Base-by-base conservation (phyloP, 2,888 invertebrate species). In the Mythimna impura region DNA sequence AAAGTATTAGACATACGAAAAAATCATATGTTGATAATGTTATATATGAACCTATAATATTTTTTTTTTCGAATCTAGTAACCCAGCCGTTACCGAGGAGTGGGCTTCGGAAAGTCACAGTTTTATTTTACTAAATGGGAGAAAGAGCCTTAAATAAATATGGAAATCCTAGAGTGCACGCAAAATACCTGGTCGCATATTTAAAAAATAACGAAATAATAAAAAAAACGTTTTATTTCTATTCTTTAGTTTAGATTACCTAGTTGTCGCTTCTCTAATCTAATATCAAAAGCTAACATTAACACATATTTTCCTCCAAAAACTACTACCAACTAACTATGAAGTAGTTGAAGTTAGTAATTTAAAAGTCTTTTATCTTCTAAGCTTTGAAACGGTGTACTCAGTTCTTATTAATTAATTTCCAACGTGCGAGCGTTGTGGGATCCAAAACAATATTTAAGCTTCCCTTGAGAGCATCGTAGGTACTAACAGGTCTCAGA, bases 361-460 rank as follows among this genome's bases (percentile, higher is more conserved):
- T 34, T 34, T 34, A 34, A 5, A 60, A 9, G 0, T 20, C 3
- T 20, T 58, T 58, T 58, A 58, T 20, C 2, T 30, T 34, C 10
- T 6, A 20, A 34, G 20, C 20, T 34, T 10, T 34, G 20, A 36
- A 60, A n/a, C 14, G 22, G 14, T 40, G 17, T 61, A 20, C 22
- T 8, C 14, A 17, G 61, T 62, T 63, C 17, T 47, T 63, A 50
- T 50, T 54, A 47, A 61, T 76, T 67, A 47, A 30, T 54, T 61
- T 30, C 7, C 1, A 68, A 68, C 3, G 12, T 76, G 22, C 8
- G 20, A 55, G 40, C 61, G 14, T 55, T 76, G 54, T 17, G 9
- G 17, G 20, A 10, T 20, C 9, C 12, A 40, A 50, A 64, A 54
- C 34, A n/a, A 77, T 52, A 70, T 57, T 65, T 52, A 52, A 61